Conservation (phyloP, 1,140 invertebrate genomes). For the Andrena cerasifolii region DNA sequence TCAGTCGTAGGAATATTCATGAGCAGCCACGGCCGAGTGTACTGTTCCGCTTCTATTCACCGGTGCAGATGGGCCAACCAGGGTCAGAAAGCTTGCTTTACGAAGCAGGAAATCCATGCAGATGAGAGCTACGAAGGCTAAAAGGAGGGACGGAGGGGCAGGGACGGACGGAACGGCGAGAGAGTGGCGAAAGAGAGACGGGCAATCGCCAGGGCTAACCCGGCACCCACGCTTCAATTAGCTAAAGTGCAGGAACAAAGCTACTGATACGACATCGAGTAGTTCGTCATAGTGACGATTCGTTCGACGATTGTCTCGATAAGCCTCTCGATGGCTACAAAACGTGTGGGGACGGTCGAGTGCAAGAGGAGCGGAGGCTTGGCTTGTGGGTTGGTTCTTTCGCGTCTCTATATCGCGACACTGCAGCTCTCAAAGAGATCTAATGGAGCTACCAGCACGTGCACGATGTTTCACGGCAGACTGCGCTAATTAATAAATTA, state of each 20-base stretch:
- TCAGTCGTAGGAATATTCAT: constrained; percentile 77
- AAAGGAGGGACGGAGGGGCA: not conserved
- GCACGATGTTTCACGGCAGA: too few relatives aligned
- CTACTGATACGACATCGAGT: constrained; percentile 61
- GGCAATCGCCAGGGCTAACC: constrained; percentile 55
- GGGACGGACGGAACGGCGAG: not conserved
- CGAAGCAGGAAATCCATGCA: constrained; percentile 78
- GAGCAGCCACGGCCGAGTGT: constrained; percentile 69
- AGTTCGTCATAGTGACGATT: constrained; percentile 64
- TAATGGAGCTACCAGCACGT: too few relatives aligned
- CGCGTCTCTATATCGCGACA: too few relatives aligned
- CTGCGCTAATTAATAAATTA: too few relatives aligned
- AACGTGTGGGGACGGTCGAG: not conserved
- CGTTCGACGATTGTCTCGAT: constrained; percentile 28
- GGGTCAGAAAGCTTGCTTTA: constrained; percentile 78
- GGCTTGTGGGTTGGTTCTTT: too few relatives aligned
- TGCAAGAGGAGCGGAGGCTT: not conserved
- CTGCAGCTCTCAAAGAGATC: too few relatives aligned
- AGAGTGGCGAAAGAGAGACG: constrained; percentile 23
- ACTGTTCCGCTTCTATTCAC: constrained; percentile 74
- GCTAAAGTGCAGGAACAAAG: constrained; percentile 75
- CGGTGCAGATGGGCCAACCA: constrained; percentile 67
- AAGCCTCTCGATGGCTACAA: not conserved
- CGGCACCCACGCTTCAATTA: constrained; percentile 79
- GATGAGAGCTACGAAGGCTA: constrained; percentile 67